phyloP scores from a whole-genome alignment of 2,113 vertebrate species.

The Campylomormyrus numenius region DNA sequence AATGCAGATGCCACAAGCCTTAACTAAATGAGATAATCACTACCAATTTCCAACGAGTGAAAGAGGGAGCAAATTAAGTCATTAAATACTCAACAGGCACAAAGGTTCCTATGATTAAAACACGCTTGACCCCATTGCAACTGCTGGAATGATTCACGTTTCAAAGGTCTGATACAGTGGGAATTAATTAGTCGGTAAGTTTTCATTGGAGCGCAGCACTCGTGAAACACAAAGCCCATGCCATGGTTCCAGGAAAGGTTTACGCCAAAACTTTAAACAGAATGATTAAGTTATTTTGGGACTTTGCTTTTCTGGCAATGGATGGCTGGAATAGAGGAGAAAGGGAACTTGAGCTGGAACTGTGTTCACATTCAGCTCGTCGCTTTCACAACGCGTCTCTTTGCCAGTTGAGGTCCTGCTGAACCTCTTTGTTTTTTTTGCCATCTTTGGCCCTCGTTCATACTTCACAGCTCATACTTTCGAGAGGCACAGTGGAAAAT shows the following conservation, averaged over 20 bases:
- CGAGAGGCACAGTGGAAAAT: neutral
- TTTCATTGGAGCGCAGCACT: neutral
- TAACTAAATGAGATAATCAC: neutral
- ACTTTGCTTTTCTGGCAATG: neutral
- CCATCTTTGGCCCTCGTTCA: neutral
- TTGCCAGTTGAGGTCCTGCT: neutral
- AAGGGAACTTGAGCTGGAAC: neutral
- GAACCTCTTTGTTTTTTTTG: constrained; percentile 7
- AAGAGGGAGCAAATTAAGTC: constrained; percentile 8
- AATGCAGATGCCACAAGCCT: neutral
- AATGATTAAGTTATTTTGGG: constrained; percentile 18
- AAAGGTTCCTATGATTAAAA: constrained; percentile 17
- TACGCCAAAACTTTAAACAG: constrained; percentile 11
- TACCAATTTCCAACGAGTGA: neutral
- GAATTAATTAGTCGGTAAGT: constrained; percentile 3
- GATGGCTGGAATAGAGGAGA: neutral
- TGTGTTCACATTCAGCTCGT: neutral
- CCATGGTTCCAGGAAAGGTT: constrained; percentile 7
- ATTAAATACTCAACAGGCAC: constrained; percentile 13
- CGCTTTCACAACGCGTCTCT: neutral
- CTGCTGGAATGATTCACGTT: constrained; percentile 13
- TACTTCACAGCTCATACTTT: neutral
- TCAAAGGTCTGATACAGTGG: neutral
- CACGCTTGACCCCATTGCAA: neutral
- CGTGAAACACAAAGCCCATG: neutral